Evolutionary conservation across 2,888 invertebrate species (phyloP).

Genomic region (Drosophila hamatofila): DNA sequence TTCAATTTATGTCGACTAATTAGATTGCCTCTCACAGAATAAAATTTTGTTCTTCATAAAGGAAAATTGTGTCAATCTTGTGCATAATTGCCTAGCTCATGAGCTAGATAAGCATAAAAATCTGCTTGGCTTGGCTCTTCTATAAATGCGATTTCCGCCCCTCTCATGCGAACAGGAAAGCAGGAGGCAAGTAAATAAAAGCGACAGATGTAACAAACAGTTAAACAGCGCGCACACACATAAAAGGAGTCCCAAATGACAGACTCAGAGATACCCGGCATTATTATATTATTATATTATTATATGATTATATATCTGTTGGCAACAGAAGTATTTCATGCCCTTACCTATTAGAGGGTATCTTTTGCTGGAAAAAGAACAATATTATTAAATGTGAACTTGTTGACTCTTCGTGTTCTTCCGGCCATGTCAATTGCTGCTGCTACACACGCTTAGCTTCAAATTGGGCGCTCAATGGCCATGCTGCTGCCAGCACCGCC

Average conservation of each 20-base stretch:
- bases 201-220: slow-evolving; percentile 9
- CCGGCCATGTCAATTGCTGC: slow-evolving; percentile 16
- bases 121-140: not conserved
- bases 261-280: not conserved
- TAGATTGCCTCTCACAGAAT: not conserved
- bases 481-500: not conserved
- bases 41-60: too few species aligned
- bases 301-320: not conserved
- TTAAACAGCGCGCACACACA: not conserved
- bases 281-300: not conserved
- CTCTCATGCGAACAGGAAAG: slow-evolving; percentile 26
- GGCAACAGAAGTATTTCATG: not conserved
- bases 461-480: slow-evolving; percentile 11
- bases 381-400: slow-evolving; percentile 14
- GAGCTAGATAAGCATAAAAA: not conserved
- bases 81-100: slow-evolving; percentile 12
- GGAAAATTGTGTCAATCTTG: not conserved
- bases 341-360: not conserved
- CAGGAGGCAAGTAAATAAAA: not conserved
- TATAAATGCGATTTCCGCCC: slow-evolving; percentile 26
- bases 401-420: slow-evolving; percentile 35
- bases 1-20: slow-evolving; percentile 12
- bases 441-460: slow-evolving; percentile 25
- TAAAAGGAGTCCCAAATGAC: not conserved
- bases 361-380: not conserved